A percentile compares a stretch with the other conserved stretches of the same genome.
Conservation (phyloP, 2,797 vertebrate species). For the Kryptolebias ocellatus region DNA sequence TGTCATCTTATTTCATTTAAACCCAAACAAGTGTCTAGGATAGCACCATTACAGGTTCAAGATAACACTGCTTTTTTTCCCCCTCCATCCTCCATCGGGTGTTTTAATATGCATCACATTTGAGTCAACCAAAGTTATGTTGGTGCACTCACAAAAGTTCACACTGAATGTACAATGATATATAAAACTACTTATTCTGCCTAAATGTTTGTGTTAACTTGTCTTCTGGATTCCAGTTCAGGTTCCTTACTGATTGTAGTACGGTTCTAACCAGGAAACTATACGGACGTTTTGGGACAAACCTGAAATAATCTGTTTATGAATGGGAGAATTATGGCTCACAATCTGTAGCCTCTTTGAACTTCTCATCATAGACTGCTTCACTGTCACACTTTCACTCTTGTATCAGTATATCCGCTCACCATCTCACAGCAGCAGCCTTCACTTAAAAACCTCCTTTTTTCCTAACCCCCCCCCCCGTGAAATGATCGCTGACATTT, state of each 20-base stretch:
- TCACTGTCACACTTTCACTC: constrained; percentile 40
- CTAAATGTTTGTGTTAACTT: constrained; percentile 43
- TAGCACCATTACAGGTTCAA: constrained; percentile 27
- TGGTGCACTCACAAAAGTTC: constrained; percentile 58
- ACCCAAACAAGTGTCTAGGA: neutral
- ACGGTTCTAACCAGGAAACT: constrained; percentile 52
- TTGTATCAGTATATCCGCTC: constrained; percentile 44
- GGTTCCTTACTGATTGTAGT: constrained; percentile 67
- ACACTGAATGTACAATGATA: constrained; percentile 77
- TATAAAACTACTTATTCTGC: constrained; percentile 50
- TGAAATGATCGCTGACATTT: constrained; percentile 56
- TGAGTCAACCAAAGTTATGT: constrained; percentile 65
- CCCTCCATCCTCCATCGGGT: neutral
- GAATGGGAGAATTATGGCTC: constrained; percentile 36
- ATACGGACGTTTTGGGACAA: constrained; percentile 19
- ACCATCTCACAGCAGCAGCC: constrained; percentile 48
- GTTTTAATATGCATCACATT: constrained; percentile 56
- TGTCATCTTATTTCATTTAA: constrained; percentile 35
- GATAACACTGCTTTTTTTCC: constrained; percentile 13
- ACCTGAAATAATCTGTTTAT: constrained; percentile 44
- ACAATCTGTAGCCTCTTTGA: constrained; percentile 30
- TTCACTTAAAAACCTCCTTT: constrained; percentile 49
- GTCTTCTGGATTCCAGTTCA: constrained; percentile 45
- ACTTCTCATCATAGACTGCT: constrained; percentile 49
- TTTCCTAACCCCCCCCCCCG: constrained; percentile 55